Evolutionary conservation across 2,888 invertebrate species (phyloP), one percentile per base, ranked within the genome.

Genomic region (Odiellus spinosus): DNA sequence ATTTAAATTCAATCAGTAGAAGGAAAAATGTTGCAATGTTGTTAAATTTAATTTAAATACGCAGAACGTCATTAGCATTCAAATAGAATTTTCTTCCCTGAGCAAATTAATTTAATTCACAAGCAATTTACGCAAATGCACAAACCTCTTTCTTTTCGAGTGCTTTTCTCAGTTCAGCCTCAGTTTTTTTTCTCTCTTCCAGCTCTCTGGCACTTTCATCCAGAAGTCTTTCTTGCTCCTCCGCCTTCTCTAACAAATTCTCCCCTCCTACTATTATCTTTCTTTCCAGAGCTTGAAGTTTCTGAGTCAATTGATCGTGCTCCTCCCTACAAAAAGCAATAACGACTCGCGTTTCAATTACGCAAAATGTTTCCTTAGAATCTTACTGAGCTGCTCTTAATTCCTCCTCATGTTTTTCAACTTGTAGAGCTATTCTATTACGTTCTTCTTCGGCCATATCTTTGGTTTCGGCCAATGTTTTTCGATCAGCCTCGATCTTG

Each of bases 251-350:
- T 53, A 98, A 72, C 6, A 98, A 73, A 70, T 98, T 98, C 70
- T 95, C 96, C 0, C 98, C 98, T 0, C 98, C 98, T 0, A 96
- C 87, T 18, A 98, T 75, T 46, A 98, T 90, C 67, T 93, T 95
- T 55, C 86, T 87, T 65, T 96, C 91, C 43, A 98, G 74, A 6
- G 82, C 81, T 53, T 80, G 76, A 47, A 98, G 76, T 63, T 93
- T 91, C 50, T 83, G 80, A 49, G 81, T 75, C 4, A 95, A 64
- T 44, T 80, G 78, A 53, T 82, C 80, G 63, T 90, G 88, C 61
- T 53, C 53, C 14, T 21, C 38, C 36, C 52, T 52, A 35, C 6
- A 35, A 38, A n/a, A 38, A 38, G 12, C 8, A 38, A 38, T 38
- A 38, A 3, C 6, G 12, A 14, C 14, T n/a, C 35, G 2, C 35